phyloP scores from a whole-genome alignment of 2,888 invertebrate species.

The Nomada lathburiana region DNA sequence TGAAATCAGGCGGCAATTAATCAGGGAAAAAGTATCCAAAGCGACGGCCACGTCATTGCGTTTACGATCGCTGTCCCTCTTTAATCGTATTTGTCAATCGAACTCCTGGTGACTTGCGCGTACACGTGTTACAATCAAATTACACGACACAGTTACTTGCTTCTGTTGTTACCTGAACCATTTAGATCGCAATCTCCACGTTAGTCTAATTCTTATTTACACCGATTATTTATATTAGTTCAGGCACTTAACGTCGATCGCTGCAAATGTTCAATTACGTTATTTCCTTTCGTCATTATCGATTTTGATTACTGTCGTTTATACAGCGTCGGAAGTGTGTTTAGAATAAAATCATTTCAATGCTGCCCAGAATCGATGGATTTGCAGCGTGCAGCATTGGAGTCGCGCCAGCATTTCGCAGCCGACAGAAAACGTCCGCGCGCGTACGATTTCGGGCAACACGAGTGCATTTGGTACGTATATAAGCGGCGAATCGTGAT shows the following conservation, averaged over 20 bases:
- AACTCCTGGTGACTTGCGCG: conserved; percentile 10
- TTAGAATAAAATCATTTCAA: conserved; percentile 4
- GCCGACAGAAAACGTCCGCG: conserved; percentile 30
- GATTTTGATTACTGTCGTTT: too few relatives aligned
- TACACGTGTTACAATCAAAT: conserved; percentile 25
- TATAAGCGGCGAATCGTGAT: conserved; percentile 39
- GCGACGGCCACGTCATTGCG: conserved; percentile 21
- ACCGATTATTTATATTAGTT: too few relatives aligned
- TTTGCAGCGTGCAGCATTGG: conserved; percentile 40
- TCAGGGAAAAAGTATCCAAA: conserved; percentile 50
- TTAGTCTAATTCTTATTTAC: too few relatives aligned
- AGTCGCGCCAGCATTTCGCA: conserved; percentile 39
- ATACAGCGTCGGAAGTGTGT: too few relatives aligned
- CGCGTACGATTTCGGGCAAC: conserved; percentile 38
- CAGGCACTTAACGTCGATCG: not conserved
- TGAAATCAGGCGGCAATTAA: conserved; percentile 50
- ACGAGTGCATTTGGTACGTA: conserved; percentile 58
- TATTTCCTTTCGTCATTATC: too few relatives aligned
- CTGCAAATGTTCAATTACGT: not conserved
- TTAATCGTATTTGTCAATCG: conserved; percentile 23
- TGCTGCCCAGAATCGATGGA: conserved; percentile 27
- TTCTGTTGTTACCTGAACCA: not conserved
- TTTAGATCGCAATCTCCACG: too few relatives aligned
- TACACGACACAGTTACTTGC: conserved; percentile 4
- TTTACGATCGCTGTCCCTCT: conserved; percentile 7